Evolutionary conservation across 2,888 invertebrate species (phyloP).

Genomic region (Phrixothrix hirtus): DNA sequence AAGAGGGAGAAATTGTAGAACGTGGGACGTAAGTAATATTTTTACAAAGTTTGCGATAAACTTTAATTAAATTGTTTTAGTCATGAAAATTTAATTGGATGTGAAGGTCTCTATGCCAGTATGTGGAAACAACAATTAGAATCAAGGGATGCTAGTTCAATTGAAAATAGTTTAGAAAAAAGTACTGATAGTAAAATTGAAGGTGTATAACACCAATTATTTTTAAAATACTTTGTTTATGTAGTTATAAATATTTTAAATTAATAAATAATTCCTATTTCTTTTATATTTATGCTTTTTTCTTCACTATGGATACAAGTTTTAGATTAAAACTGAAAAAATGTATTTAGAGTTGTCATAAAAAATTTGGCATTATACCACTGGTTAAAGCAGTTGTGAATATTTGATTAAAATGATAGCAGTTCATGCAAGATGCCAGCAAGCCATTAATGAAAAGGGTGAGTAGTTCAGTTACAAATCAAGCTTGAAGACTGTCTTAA

Average conservation of each 20-base stretch:
- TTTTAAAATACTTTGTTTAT: constrained; percentile 5
- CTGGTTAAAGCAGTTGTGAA: too few species aligned
- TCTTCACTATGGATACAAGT: background rate
- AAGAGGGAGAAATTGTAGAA: constrained; percentile 90
- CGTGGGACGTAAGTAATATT: constrained; percentile 63
- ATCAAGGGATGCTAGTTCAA: constrained; percentile 45
- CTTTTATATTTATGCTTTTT: background rate
- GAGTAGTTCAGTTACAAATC: too few species aligned
- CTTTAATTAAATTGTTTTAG: too few species aligned
- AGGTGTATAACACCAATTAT: background rate
- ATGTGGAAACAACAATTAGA: constrained; percentile 94
- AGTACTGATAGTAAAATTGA: constrained; percentile 28
- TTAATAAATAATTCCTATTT: constrained; percentile 10
- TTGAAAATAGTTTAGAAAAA: constrained; percentile 46
- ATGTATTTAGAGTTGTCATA: too few species aligned
- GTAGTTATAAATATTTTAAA: constrained; percentile 10
- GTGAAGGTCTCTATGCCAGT: constrained; percentile 77
- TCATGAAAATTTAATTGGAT: constrained; percentile 70
- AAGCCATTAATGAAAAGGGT: too few species aligned
- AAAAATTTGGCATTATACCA: too few species aligned
- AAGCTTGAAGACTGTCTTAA: too few species aligned
- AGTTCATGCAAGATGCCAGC: too few species aligned
- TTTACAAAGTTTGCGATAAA: constrained; percentile 2
- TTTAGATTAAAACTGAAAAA: too few species aligned
- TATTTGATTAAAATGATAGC: too few species aligned